Conservation (phyloP, 2,797 vertebrate genomes). For the Sylvia borin region DNA sequence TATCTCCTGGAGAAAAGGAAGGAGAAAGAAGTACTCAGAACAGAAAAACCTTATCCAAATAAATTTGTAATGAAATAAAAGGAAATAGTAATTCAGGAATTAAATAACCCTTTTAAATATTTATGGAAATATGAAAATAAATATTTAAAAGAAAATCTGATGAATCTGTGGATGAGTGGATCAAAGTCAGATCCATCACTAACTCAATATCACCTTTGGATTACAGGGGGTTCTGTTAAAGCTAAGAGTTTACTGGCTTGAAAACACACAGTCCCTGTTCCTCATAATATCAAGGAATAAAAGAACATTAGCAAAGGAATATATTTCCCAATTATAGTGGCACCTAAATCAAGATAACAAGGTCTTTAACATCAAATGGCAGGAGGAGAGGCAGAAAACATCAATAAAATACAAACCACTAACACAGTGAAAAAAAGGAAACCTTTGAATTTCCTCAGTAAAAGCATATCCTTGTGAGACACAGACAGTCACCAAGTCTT, state of each 20-base stretch:
- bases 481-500: background rate
- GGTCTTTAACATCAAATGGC: background rate
- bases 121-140: background rate
- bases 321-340: background rate
- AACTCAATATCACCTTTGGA: background rate
- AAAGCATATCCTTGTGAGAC: background rate
- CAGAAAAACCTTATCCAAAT: background rate
- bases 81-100: too few species aligned
- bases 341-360: background rate
- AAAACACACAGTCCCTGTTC: background rate
- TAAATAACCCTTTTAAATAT: too few species aligned
- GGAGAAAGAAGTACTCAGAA: background rate
- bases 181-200: background rate
- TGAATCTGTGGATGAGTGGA: background rate
- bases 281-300: background rate
- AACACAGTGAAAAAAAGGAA: rapidly evolving
- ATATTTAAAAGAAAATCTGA: background rate
- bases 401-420: background rate
- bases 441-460: background rate
- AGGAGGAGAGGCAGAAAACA: background rate
- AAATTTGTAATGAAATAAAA: too few species aligned
- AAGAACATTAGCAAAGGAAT: background rate
- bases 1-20: background rate
- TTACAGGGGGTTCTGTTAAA: background rate
- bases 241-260: background rate